Evolutionary conservation across 2,797 vertebrate species (phyloP), one percentile per base, ranked within the genome.

Genomic region (Ispidina lecontei): DNA sequence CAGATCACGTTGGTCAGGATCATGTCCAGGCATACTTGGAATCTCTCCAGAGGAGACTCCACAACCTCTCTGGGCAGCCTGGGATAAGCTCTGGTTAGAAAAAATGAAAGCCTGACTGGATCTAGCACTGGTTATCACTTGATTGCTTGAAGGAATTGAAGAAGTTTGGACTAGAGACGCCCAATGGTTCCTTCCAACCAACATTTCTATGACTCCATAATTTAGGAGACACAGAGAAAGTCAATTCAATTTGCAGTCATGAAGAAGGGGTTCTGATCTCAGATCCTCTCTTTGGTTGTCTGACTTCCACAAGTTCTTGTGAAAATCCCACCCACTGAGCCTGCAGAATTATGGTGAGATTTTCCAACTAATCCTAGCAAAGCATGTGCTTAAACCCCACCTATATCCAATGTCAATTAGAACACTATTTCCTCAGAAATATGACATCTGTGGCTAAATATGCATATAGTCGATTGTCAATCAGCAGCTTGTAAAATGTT

Each of bases 331-430:
- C 39, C 54, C 63, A 60, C 44, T 7, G 28, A 63, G 39, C 12
- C 13, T 47, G 41, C 2, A 28, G 39, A 83, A 67, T 84, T 67
- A 47, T 1, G 15, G 21, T 43, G 39, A 82, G 29, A 60, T 87
- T 89, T 89, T 92, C 76, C 65, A 85, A 17, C 28, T 89, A 79
- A 79, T 76, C 62, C 55, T 35, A 63, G 72, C 20, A 87, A 47
- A 84, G 3, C 17, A 25, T 1, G 8, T 60, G 39, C n/a, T 37
- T 68, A 28, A 73, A 71, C 26, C 28, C 54, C 49, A 88, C 54
- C 28, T 33, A 64, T 60, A 90, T 88, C 79, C 35, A 37, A 23
- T 46, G 39, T 52, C 80, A 72, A 10, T 43, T 47, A 58, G 33
- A 63, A 29, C 16, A 29, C 2, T 25, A 29, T 54, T 84, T 63